Evolutionary conservation across 2,113 vertebrate genomes (phyloP).

Genomic region (Anoura caudifer): DNA sequence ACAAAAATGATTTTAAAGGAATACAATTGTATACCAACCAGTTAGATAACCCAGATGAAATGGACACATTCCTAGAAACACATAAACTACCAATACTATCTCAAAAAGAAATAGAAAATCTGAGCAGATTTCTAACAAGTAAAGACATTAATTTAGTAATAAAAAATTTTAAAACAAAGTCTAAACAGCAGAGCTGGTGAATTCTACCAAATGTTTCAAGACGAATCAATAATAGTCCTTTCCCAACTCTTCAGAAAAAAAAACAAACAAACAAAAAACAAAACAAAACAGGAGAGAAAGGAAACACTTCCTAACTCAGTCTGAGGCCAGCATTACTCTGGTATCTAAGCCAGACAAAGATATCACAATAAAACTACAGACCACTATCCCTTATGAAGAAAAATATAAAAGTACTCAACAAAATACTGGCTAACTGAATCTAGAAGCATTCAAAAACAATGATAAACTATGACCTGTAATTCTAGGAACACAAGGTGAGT

Average conservation of each 20-base stretch:
- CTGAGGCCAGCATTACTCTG: neutral
- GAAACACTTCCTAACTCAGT: neutral
- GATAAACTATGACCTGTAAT: neutral
- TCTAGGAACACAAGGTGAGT: neutral
- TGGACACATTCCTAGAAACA: neutral
- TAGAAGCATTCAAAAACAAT: neutral
- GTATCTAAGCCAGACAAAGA: neutral
- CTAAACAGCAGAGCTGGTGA: neutral
- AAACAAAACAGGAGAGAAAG: neutral
- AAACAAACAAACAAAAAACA: too few relatives aligned
- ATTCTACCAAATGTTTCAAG: conserved; percentile 34
- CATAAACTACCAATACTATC: neutral
- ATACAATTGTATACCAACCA: neutral
- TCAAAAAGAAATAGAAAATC: too few relatives aligned
- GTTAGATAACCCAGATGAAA: neutral
- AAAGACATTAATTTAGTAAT: neutral
- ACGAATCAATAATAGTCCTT: neutral
- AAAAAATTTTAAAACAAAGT: neutral
- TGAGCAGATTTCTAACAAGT: too few relatives aligned
- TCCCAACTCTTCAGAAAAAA: neutral
- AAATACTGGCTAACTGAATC: neutral
- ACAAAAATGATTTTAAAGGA: neutral
- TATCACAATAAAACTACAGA: neutral
- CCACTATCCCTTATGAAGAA: neutral
- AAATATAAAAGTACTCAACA: neutral